These are phyloP conservation scores for Pantherophis guttatus DNA, from an alignment of 2,113 vertebrate genomes.

Conservation along the genomic window DNA sequence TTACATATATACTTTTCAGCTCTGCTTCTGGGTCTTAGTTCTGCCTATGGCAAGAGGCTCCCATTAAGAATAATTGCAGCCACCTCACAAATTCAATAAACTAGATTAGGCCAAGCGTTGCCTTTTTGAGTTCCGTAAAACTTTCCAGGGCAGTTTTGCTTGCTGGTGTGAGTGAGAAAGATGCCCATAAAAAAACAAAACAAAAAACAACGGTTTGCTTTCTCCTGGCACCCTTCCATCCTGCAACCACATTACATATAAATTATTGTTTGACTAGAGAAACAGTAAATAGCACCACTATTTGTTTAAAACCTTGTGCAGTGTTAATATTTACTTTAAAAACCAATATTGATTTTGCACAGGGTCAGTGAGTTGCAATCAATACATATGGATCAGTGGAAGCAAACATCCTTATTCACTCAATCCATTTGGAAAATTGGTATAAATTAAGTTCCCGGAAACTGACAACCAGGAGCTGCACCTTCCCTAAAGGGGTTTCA, in stretches of 20 bases:
- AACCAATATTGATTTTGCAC: not conserved
- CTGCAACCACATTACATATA: not conserved
- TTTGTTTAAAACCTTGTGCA: not conserved
- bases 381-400: not conserved
- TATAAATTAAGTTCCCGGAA: conserved; percentile 7
- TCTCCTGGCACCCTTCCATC: not conserved
- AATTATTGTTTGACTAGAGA: too few relatives aligned
- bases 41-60: not conserved
- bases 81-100: not conserved
- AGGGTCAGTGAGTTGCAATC: not conserved
- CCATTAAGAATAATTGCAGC: not conserved
- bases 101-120: not conserved
- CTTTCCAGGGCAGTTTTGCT: not conserved
- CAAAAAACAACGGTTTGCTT: not conserved
- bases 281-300: too few relatives aligned
- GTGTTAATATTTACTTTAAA: conserved; percentile 9
- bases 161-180: not conserved
- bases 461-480: not conserved
- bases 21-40: not conserved
- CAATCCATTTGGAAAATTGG: conserved; percentile 12
- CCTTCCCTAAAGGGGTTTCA: not conserved
- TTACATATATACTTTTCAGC: not conserved
- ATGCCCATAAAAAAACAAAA: not conserved
- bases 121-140: not conserved
- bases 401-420: conserved; percentile 2